Percentiles rank a stretch among this genome's conserved stretches.
phyloP scores from a whole-genome alignment of 2,888 invertebrate species.

The Strigamia maritima region DNA sequence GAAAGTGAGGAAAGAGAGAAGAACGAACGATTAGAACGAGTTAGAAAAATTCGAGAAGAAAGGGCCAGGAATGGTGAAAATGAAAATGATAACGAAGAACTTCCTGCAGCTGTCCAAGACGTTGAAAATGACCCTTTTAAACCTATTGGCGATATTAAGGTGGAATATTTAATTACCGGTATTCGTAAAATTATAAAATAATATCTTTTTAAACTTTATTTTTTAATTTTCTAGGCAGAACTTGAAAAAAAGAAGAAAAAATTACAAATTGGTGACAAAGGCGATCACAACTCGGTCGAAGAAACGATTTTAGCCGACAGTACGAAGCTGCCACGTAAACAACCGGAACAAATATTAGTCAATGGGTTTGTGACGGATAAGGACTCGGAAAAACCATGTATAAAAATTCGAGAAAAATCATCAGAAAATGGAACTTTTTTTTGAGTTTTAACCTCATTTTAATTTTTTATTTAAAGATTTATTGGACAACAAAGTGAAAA shows the following conservation, averaged over 20 bases:
- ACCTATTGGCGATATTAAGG: conserved; percentile 12
- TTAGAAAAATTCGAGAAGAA: conserved; percentile 46
- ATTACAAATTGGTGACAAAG: not conserved
- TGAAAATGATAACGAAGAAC: not conserved
- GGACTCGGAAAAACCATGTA: not conserved
- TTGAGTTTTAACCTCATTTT: not conserved
- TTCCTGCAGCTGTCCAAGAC: not conserved
- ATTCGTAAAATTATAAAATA: not conserved
- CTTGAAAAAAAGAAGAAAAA: not conserved
- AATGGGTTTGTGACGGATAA: not conserved
- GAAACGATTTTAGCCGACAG: not conserved
- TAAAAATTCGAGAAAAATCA: too few relatives aligned
- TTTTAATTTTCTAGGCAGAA: not conserved
- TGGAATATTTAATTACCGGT: not conserved
- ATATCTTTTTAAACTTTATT: not conserved
- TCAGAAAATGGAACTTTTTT: not conserved
- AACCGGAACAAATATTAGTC: not conserved
- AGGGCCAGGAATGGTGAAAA: conserved; percentile 18
- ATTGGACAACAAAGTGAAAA: not conserved
- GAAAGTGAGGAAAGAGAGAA: conserved; percentile 56
- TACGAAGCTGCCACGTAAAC: not conserved
- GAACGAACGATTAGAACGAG: conserved; percentile 55
- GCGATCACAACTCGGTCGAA: not conserved
- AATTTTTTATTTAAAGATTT: not conserved
- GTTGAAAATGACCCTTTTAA: not conserved